A percentile compares a stretch with the other conserved stretches of the same genome.
phyloP scores from a whole-genome alignment of 1,140 invertebrate genomes.

The Drosophila trapezifrons region DNA sequence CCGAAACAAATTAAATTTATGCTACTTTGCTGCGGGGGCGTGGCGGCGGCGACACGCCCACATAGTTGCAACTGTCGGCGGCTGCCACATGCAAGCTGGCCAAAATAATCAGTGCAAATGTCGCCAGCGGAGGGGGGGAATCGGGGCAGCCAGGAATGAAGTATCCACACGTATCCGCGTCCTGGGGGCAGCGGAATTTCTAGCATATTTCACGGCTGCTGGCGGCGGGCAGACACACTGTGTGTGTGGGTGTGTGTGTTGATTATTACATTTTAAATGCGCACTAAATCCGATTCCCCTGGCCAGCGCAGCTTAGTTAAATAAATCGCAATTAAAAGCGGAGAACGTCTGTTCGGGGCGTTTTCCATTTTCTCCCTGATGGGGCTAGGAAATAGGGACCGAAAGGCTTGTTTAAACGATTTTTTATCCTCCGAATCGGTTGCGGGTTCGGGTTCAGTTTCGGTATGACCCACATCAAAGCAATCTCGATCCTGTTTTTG shows the following conservation, averaged over 20 bases:
- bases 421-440: slow-evolving; percentile 37
- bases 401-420: slow-evolving; percentile 15
- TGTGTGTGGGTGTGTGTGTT: slow-evolving; percentile 1
- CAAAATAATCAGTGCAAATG: slow-evolving; percentile 50
- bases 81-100: slow-evolving; percentile 32
- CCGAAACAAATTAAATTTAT: slow-evolving; percentile 45
- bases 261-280: slow-evolving; percentile 43
- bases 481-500: slow-evolving; percentile 20
- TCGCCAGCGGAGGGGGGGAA: not conserved
- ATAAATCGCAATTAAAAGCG: slow-evolving; percentile 40
- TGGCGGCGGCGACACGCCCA: slow-evolving; percentile 27
- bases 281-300: slow-evolving; percentile 22
- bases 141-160: slow-evolving; percentile 14
- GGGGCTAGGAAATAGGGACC: not conserved
- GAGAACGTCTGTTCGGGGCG: slow-evolving; percentile 25
- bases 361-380: slow-evolving; percentile 14
- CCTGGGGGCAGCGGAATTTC: not conserved
- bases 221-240: not conserved
- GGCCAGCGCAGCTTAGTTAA: slow-evolving; percentile 33
- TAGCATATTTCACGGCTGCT: slow-evolving; percentile 24
- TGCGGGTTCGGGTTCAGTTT: not conserved
- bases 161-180: not conserved
- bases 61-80: slow-evolving; percentile 27
- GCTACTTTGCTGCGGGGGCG: slow-evolving; percentile 34
- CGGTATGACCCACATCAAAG: slow-evolving; percentile 22